Base-by-base conservation (phyloP, 2,888 invertebrate species). In the Sericinus montela region DNA sequence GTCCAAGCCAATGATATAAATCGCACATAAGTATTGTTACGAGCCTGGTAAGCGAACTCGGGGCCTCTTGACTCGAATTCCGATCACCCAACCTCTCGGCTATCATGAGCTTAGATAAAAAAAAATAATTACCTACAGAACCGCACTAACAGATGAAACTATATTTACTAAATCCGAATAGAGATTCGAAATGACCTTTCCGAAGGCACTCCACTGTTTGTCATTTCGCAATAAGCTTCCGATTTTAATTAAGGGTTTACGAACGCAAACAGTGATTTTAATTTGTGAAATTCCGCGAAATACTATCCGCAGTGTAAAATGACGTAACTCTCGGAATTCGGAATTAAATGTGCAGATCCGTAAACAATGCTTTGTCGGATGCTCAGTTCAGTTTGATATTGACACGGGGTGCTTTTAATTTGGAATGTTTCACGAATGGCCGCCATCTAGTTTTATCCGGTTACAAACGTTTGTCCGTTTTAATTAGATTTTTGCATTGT, bases 241-340 rank as follows among this genome's bases (percentile, higher is more conserved):
- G 34, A 13, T 44, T 49, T 39, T 44, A 49, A 49, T 44, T 19
- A 49, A 49, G 38, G 44, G 14, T n/a, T 35, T 39, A 45, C 49
- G 36, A 45, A 45, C 36, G 45, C 19, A 45, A 45, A 40, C 40
- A 39, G 45, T 45, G 45, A 48, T 50, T 50, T 45, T 50, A 50
- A 50, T 50, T 58, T 53, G 55, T 58, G 56, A 58, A 62, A 72
- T 67, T 65, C 67, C 65, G 35, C 59, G 53, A 56, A 70, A 69
- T 65, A 65, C 56, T 68, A 68, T 65, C 62, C 52, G 53, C 55
- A 50, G 60, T 64, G 59, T 69, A 66, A 65, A 63, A 71, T 72
- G 68, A 67, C 72, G 58, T 59, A 60, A 56, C 61, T 58, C 52
- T 60, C 58, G 62, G 72, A 67, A 72, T 68, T 66, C 59, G 60